Percentiles rank a stretch among this genome's conserved stretches.
phyloP scores from a whole-genome alignment of 2,888 invertebrate genomes.

The Scaptomyza tumidula region DNA sequence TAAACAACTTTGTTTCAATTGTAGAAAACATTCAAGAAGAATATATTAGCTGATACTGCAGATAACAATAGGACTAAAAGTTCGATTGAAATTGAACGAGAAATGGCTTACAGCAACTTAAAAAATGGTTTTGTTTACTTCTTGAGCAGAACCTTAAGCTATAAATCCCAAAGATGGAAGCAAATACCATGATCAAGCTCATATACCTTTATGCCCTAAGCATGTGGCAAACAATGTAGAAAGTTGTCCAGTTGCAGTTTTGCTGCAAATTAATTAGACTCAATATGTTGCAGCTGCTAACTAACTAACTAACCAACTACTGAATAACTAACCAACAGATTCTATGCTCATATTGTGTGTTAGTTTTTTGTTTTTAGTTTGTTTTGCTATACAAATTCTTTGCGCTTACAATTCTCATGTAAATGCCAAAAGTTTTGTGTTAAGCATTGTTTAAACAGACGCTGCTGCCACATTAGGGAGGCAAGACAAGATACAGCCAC shows the following conservation, averaged over 20 bases:
- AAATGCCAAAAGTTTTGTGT: slow-evolving; percentile 71
- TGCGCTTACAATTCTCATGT: slow-evolving; percentile 72
- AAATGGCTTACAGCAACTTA: too few species aligned
- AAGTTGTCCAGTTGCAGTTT: slow-evolving; percentile 42
- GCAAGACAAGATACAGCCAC: background rate
- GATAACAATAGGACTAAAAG: too few species aligned
- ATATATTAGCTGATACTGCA: too few species aligned
- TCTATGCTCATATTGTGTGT: slow-evolving; percentile 69
- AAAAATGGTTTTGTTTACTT: too few species aligned
- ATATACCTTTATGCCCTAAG: slow-evolving; percentile 17
- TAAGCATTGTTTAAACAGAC: slow-evolving; percentile 61
- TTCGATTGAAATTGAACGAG: too few species aligned
- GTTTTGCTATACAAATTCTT: slow-evolving; percentile 43
- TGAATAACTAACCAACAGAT: slow-evolving; percentile 47
- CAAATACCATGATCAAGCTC: background rate
- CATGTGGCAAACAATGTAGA: slow-evolving; percentile 33
- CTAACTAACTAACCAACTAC: slow-evolving; percentile 20
- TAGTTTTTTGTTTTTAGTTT: slow-evolving; percentile 11
- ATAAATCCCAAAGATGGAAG: background rate
- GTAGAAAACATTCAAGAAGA: too few species aligned
- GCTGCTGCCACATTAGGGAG: slow-evolving; percentile 11
- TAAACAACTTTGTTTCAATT: too few species aligned
- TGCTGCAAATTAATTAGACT: slow-evolving; percentile 73
- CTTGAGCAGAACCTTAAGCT: background rate
- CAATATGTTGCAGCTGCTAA: slow-evolving; percentile 63